phyloP scores from a whole-genome alignment of 2,888 invertebrate genomes.

The Acleris holmiana region DNA sequence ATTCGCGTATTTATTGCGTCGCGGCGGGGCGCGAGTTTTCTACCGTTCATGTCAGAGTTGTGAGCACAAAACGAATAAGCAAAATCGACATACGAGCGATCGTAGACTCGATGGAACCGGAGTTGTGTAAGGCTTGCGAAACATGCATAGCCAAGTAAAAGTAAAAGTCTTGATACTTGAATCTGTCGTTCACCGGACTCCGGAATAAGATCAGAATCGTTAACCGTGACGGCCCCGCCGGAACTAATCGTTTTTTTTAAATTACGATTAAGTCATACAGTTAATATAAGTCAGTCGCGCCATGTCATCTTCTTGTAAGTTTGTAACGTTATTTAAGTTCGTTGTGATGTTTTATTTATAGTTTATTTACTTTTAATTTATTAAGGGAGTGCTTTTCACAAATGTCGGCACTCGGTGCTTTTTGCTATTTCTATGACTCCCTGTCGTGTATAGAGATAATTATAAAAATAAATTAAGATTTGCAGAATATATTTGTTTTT shows the following conservation, averaged over 20 bases:
- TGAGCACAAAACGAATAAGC: slow-evolving; percentile 76
- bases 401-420: slow-evolving; percentile 39
- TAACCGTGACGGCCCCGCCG: slow-evolving; percentile 44
- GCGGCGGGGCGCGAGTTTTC: slow-evolving; percentile 69
- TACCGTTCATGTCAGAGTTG: slow-evolving; percentile 78
- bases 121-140: slow-evolving; percentile 41
- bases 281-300: slow-evolving; percentile 77
- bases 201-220: slow-evolving; percentile 33
- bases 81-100: slow-evolving; percentile 77
- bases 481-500: slow-evolving; percentile 60
- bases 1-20: slow-evolving; percentile 74
- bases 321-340: slow-evolving; percentile 49
- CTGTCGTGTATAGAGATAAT: slow-evolving; percentile 29
- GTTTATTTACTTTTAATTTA: slow-evolving; percentile 36
- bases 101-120: slow-evolving; percentile 63
- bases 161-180: slow-evolving; percentile 36
- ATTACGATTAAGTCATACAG: slow-evolving; percentile 63
- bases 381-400: slow-evolving; percentile 25
- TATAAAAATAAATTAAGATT: slow-evolving; percentile 61
- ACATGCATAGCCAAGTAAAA: slow-evolving; percentile 36
- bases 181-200: slow-evolving; percentile 31
- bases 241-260: slow-evolving; percentile 55
- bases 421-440: slow-evolving; percentile 36
- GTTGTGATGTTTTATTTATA: slow-evolving; percentile 53
- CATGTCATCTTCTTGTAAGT: slow-evolving; percentile 72